Base-by-base conservation (phyloP, 2,797 vertebrate genomes). In the Anisognathus igniventris region DNA sequence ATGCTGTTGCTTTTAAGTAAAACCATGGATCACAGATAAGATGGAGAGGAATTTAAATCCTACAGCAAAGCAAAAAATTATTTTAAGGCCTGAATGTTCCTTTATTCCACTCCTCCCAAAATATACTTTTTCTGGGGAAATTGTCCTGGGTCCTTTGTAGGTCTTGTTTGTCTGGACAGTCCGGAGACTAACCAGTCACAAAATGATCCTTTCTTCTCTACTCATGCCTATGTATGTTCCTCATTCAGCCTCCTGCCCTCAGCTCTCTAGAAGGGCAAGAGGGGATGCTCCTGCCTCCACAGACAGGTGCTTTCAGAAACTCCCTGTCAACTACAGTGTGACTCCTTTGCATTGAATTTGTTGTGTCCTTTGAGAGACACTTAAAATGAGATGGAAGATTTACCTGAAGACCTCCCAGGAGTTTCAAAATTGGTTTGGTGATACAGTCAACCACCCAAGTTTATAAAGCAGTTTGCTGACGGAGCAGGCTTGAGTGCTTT, bases 141-240 rank as follows among this genome's bases (percentile, higher is more conserved):
- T n/a, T 7, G n/a, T 42, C 45, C 25, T 54, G 45, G 28, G 28
- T 71, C 5, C 30, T 67, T 24, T 28, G 18, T 6, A 85, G n/a
- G 37, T 33, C 44, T 65, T 44, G 9, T 81, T 74, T 47, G 37
- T 53, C 37, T 83, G 45, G 61, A 40, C 67, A 73, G 3, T 7
- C 14, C 1, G 0, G 19, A 30, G 17, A 39, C 6, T 33, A 56
- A 57, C 6, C 22, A 86, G 47, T 16, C 6, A 1, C n/a, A 37
- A 31, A 84, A 75, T 1, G 0, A 31, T 35, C 19, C 7, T 94
- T 53, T 22, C 50, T 86, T 83, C 44, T 54, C 33, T 50, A 9
- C 14, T 33, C 42, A n/a, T 27, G 10, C 22, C 31, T 56, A 7
- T 1, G 3, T 9, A 4, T 5, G 1, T 13, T 70, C 39, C 23